Percentiles rank a stretch among this genome's conserved stretches.
phyloP scores from a whole-genome alignment of 1,140 invertebrate genomes.

The Meloidogyne hapla region DNA sequence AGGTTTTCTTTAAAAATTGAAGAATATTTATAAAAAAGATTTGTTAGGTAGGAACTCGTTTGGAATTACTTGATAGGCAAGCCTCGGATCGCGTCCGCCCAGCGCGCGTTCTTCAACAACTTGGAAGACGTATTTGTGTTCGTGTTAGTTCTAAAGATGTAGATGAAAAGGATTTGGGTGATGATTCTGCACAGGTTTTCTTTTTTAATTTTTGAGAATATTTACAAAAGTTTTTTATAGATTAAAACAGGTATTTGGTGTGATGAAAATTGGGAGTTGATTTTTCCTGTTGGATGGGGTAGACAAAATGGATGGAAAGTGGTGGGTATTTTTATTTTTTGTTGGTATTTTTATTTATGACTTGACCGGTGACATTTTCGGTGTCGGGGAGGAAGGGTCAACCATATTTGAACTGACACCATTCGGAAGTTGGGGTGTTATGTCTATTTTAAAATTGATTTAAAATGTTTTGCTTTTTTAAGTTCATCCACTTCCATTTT shows the following conservation, averaged over 20 bases:
- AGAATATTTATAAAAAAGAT: not conserved
- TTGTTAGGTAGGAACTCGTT: conserved; percentile 41
- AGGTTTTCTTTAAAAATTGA: conserved; percentile 14
- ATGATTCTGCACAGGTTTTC: conserved; percentile 18
- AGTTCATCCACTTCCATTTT: conserved; percentile 78
- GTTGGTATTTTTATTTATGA: too few species aligned
- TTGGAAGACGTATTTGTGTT: conserved; percentile 43
- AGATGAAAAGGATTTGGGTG: conserved; percentile 21
- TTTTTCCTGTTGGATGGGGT: conserved; percentile 51
- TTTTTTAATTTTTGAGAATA: not conserved
- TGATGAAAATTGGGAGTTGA: conserved; percentile 37
- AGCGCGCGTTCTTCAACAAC: conserved; percentile 31
- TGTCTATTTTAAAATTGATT: too few species aligned
- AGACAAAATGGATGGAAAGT: conserved; percentile 33
- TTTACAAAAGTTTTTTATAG: conserved; percentile 5
- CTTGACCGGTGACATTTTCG: too few species aligned
- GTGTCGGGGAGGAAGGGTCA: too few species aligned
- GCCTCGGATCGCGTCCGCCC: conserved; percentile 40
- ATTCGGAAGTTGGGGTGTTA: too few species aligned
- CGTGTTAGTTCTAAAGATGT: conserved; percentile 31
- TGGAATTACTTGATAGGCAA: conserved; percentile 43
- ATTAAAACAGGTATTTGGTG: conserved; percentile 36
- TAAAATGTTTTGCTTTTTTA: too few species aligned
- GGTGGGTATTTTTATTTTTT: too few species aligned
- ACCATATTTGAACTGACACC: too few species aligned